Conservation (phyloP, 2,888 invertebrate genomes). For the Drosophila macrospina region DNA sequence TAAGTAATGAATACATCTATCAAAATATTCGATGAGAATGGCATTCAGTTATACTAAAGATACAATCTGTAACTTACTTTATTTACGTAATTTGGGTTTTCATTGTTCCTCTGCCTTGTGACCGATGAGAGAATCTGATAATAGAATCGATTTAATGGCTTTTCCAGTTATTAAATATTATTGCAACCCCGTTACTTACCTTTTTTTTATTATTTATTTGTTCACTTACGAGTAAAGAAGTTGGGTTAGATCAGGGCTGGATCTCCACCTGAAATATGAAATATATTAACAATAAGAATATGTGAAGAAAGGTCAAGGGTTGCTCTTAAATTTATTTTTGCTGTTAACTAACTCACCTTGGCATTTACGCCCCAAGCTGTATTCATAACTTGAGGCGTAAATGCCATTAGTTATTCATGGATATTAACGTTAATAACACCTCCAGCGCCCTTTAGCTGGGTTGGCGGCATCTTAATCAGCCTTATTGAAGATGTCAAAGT, state of each 20-base stretch:
- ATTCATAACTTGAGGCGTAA: slow-evolving; percentile 19
- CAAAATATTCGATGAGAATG: neutral
- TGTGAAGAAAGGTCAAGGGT: neutral
- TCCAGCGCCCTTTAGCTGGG: slow-evolving; percentile 80
- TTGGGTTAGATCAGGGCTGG: slow-evolving; percentile 43
- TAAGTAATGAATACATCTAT: slow-evolving; percentile 28
- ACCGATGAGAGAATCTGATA: slow-evolving; percentile 28
- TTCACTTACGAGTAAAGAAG: neutral
- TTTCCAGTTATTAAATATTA: slow-evolving; percentile 56
- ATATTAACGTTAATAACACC: slow-evolving; percentile 43
- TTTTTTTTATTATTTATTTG: slow-evolving; percentile 36
- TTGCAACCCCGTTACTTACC: slow-evolving; percentile 43
- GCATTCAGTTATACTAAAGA: neutral
- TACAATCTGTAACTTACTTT: slow-evolving; percentile 17
- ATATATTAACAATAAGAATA: neutral
- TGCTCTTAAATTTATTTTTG: slow-evolving; percentile 12
- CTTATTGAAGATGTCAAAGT: slow-evolving; percentile 76
- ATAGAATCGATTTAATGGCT: slow-evolving; percentile 39
- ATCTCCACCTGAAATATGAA: neutral
- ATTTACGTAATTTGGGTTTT: slow-evolving; percentile 1
- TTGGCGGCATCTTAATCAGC: slow-evolving; percentile 67
- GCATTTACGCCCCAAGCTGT: slow-evolving; percentile 21
- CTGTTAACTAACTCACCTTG: slow-evolving; percentile 30
- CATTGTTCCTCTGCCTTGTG: slow-evolving; percentile 34
- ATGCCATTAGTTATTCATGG: slow-evolving; percentile 18